Evolutionary conservation across 2,888 invertebrate genomes (phyloP), one percentile per base, ranked within the genome.

Genomic region (Tiliacea citrago): DNA sequence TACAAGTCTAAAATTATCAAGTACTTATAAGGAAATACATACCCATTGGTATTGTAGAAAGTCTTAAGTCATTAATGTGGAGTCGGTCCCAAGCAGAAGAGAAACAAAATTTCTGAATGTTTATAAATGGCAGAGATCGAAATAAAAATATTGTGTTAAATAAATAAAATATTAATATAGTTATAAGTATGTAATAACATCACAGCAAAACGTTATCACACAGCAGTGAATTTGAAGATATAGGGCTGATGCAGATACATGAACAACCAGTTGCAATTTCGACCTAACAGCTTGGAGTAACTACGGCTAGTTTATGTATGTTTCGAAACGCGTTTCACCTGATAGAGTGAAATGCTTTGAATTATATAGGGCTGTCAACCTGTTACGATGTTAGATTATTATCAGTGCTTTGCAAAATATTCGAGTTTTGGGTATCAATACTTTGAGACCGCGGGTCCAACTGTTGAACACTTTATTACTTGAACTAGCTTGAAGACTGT

Each of bases 291-390:
- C 76, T 80, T 12, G 13, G 16, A 60, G 83, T 66, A 61, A 60
- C 73, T 77, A 75, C 71, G 49, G 29, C 68, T 68, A 67, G 75
- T 74, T 86, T 84, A 88, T 86, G 79, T 89, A 85, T 88, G 88
- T 85, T 88, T 83, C 79, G 84, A 89, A 87, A 89, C 88, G 82
- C 84, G 87, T 88, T 88, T 79, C 85, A 88, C 86, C 84, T 86
- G 88, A 83, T 85, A 82, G 72, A 82, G 79, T 76, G 84, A 82
- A 85, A 85, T 82, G 82, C 73, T 80, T 80, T 75, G 75, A 77
- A 81, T 86, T 86, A 87, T 79, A 78, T 83, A 85, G 83, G 85
- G 82, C 80, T 86, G 80, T 62, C 83, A 24, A 70, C 69, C 67
- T 70, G 83, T 53, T 84, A 71, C 45, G 21, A 49, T 61, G 60